Percentiles rank a stretch among this genome's conserved stretches.
Conservation (phyloP, 2,888 invertebrate species). For the Fabriciana adippe region DNA sequence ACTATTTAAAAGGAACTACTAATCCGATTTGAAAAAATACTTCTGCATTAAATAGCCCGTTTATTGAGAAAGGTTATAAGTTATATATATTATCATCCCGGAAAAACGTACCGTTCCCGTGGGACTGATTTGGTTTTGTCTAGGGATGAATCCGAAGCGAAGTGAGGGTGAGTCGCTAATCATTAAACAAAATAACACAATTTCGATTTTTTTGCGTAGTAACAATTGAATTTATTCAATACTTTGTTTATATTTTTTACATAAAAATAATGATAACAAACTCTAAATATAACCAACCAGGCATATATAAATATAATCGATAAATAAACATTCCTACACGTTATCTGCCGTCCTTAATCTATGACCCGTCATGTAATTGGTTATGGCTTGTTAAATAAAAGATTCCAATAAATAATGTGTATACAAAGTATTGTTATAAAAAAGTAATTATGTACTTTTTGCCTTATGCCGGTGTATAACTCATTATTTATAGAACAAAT, state of each 20-base stretch:
- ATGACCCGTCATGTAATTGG: conserved; percentile 32
- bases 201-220: not conserved
- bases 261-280: not conserved
- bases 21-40: too few relatives aligned
- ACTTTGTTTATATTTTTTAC: not conserved
- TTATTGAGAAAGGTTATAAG: too few relatives aligned
- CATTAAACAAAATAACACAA: too few relatives aligned
- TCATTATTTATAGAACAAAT: not conserved
- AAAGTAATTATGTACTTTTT: conserved; percentile 4
- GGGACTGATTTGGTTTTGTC: too few relatives aligned
- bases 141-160: too few relatives aligned
- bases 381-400: conserved; percentile 20
- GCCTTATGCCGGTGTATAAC: not conserved
- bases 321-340: conserved; percentile 30
- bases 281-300: not conserved
- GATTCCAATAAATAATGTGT: conserved; percentile 12
- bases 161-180: too few relatives aligned
- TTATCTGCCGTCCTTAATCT: conserved; percentile 36
- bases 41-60: too few relatives aligned
- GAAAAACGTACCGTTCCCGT: too few relatives aligned
- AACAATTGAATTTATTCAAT: not conserved
- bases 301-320: conserved; percentile 19
- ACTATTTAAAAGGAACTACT: too few relatives aligned
- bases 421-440: not conserved
- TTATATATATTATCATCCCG: too few relatives aligned